These are phyloP conservation scores for Ammodytes marinus DNA, from an alignment of 2,113 vertebrate species.

Conservation along the genomic window DNA sequence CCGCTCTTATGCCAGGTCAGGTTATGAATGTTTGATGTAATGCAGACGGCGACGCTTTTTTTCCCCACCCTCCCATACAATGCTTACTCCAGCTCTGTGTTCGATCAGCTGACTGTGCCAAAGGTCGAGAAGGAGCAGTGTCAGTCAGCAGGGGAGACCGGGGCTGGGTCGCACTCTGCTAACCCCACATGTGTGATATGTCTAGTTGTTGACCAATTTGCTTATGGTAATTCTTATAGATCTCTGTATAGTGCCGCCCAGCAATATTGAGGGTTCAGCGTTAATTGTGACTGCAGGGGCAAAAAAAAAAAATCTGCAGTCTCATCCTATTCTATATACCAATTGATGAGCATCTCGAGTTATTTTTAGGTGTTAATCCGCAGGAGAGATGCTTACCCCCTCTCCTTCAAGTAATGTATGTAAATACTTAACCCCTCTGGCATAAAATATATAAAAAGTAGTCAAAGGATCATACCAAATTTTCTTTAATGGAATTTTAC, in stretches of 20 bases:
- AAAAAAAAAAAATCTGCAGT: slow-evolving; percentile 67
- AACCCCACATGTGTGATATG: slow-evolving; percentile 50
- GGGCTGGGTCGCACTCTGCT: slow-evolving; percentile 51
- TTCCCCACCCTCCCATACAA: slow-evolving; percentile 1
- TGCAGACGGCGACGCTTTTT: slow-evolving; percentile 37
- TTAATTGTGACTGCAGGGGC: slow-evolving; percentile 74
- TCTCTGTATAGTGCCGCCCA: slow-evolving; percentile 56
- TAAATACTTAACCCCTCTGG: slow-evolving; percentile 29
- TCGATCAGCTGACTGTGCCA: slow-evolving; percentile 71
- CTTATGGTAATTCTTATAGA: slow-evolving; percentile 77
- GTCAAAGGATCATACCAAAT: neutral
- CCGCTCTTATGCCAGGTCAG: slow-evolving; percentile 51
- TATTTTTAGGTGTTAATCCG: slow-evolving; percentile 73
- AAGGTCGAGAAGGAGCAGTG: slow-evolving; percentile 58
- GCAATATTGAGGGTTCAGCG: slow-evolving; percentile 74
- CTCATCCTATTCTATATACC: slow-evolving; percentile 65
- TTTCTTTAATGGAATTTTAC: neutral
- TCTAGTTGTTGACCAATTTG: slow-evolving; percentile 78
- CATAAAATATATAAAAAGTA: neutral
- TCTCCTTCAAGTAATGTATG: slow-evolving; percentile 33
- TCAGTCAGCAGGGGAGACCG: slow-evolving; percentile 56
- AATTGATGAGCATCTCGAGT: slow-evolving; percentile 68
- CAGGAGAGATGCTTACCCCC: slow-evolving; percentile 18
- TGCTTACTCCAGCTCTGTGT: slow-evolving; percentile 54
- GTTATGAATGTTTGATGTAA: slow-evolving; percentile 78